Conservation (phyloP, 2,888 invertebrate species). For the Tetragonisca angustula region DNA sequence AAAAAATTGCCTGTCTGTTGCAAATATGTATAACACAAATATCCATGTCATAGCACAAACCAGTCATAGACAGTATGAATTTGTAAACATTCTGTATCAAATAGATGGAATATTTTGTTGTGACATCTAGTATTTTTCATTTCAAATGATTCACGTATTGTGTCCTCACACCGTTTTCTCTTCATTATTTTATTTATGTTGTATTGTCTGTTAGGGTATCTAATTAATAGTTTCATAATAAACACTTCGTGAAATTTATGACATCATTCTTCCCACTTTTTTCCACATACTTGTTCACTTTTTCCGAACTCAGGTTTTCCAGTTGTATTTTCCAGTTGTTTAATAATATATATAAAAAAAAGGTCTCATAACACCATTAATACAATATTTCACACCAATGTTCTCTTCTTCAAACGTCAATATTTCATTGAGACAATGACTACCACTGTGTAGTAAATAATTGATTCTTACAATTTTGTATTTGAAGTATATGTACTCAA, state of each 20-base stretch:
- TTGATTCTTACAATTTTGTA: conserved; percentile 25
- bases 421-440: background rate
- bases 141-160: conserved; percentile 17
- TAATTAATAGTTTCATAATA: background rate
- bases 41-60: conserved; percentile 43
- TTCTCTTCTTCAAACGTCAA: conserved; percentile 27
- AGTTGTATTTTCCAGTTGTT: background rate
- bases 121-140: conserved; percentile 14
- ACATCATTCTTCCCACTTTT: conserved; percentile 17
- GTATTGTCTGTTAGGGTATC: conserved; percentile 2
- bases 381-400: conserved; percentile 36
- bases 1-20: conserved; percentile 48
- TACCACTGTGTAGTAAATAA: conserved; percentile 28
- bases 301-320: conserved; percentile 12
- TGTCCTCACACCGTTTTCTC: conserved; percentile 13
- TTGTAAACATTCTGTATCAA: conserved; percentile 25
- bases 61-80: conserved; percentile 44
- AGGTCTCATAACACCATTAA: conserved; percentile 28
- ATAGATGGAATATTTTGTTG: conserved; percentile 16
- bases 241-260: conserved; percentile 1
- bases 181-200: conserved; percentile 1
- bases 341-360: conserved; percentile 20
- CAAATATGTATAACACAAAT: conserved; percentile 42
- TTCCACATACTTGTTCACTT: conserved; percentile 14
- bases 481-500: conserved; percentile 41